Base-by-base conservation (phyloP, 1,140 invertebrate species). In the Brachionus calyciflorus region DNA sequence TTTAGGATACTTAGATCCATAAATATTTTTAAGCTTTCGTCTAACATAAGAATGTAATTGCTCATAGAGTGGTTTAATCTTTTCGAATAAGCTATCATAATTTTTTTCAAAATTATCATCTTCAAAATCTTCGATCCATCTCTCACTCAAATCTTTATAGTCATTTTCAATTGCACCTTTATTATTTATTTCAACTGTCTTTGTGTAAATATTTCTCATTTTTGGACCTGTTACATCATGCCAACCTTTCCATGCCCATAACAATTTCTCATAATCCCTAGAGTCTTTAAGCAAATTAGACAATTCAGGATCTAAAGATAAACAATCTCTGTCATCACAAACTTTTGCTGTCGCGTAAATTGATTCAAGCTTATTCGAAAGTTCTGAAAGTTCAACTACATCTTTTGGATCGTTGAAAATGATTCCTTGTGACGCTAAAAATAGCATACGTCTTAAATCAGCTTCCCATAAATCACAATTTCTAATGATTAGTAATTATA, bases 31-130 rank as follows among this genome's bases (percentile, higher is more conserved):
- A 26, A 85, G 78, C 41, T 79, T 80, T 7, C 77, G 41, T 40
- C 83, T 68, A 33, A 84, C 82, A 77, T 82, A 85, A 1, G 82
- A 81, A 63, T 84, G 84, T 7, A 85, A 78, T 49, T 84, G 79
- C 33, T 80, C 46, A 60, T 84, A 85, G 6, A 84, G 24, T 26
- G 83, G 83, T 26, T 78, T 79, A 10, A 84, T 75, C 48, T 82
- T 78, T 6, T 51, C 2, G 79, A 81, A 84, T 26, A 84, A 55
- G 3, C 77, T 33, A 26, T 80, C 78, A 19, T 78, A 76, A 53
- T 80, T 79, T 28, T 55, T 46, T 44, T 82, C 80, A 26, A 84
- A 60, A 10, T 82, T 68, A 10, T 80, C 80, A 5, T 80, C 60
- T 49, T 81, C 82, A 73, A 82, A 84, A 44, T 82, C 79, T 28